Evolutionary conservation across 2,797 vertebrate species (phyloP).

Genomic region (Falco columbarius): DNA sequence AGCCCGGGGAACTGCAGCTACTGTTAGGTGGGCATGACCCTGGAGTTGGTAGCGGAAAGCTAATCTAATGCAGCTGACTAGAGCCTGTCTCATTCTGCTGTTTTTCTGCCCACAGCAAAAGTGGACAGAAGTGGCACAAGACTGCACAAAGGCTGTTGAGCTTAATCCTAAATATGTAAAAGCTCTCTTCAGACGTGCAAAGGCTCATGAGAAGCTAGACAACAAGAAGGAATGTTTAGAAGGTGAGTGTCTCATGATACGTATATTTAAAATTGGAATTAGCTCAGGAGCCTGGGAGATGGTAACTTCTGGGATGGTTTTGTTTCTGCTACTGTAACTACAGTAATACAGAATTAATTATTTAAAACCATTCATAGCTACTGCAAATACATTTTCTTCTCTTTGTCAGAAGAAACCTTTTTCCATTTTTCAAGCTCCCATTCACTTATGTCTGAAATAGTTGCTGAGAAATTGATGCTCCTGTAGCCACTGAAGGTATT

Average conservation of each 20-base stretch:
- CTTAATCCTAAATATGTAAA: slow-evolving; percentile 97
- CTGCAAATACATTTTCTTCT: not conserved
- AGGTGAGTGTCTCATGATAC: slow-evolving; percentile 79
- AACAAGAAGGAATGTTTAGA: slow-evolving; percentile 98
- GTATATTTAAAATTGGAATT: not conserved
- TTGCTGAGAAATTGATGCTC: not conserved
- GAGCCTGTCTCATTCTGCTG: not conserved
- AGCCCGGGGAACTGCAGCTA: not conserved
- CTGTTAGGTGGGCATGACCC: not conserved
- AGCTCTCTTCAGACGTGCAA: slow-evolving; percentile 96
- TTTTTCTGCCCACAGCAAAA: slow-evolving; percentile 84
- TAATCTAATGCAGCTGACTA: not conserved
- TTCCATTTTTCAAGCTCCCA: not conserved
- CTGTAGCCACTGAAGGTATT: not conserved
- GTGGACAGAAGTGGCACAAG: slow-evolving; percentile 94
- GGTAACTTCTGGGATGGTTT: not conserved
- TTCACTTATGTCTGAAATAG: not conserved
- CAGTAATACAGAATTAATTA: not conserved
- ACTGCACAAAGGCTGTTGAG: slow-evolving; percentile 93
- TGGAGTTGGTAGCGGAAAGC: not conserved
- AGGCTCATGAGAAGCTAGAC: slow-evolving; percentile 94
- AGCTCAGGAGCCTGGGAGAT: not conserved
- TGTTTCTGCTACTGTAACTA: not conserved
- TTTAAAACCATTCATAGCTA: not conserved
- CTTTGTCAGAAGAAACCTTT: not conserved